Conservation (phyloP, 2,888 invertebrate species). For the Lithosia quadra region DNA sequence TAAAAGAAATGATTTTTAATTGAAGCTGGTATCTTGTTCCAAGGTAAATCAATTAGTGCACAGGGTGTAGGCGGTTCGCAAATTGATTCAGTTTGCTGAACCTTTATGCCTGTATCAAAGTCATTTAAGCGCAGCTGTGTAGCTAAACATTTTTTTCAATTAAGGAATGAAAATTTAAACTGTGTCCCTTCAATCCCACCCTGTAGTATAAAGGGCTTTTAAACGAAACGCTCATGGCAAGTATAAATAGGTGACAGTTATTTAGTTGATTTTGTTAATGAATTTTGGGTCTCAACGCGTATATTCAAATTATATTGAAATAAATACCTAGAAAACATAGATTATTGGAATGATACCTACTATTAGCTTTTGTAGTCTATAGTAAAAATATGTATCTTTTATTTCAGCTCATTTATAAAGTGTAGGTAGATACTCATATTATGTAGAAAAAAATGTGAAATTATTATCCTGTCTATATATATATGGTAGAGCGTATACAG, state of each 20-base stretch:
- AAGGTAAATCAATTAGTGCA: slow-evolving; percentile 84
- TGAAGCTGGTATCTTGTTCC: slow-evolving; percentile 74
- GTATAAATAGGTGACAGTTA: slow-evolving; percentile 19
- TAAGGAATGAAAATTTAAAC: slow-evolving; percentile 42
- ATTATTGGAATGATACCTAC: too few relatives aligned
- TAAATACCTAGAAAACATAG: neutral
- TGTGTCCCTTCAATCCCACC: slow-evolving; percentile 21
- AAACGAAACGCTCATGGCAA: slow-evolving; percentile 28
- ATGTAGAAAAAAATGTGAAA: too few relatives aligned
- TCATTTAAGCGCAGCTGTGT: slow-evolving; percentile 43
- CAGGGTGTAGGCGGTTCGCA: slow-evolving; percentile 64
- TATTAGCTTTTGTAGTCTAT: neutral
- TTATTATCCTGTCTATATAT: too few relatives aligned
- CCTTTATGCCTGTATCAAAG: slow-evolving; percentile 53
- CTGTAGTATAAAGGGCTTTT: slow-evolving; percentile 23
- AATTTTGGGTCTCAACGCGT: slow-evolving; percentile 17
- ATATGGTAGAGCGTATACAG: too few relatives aligned
- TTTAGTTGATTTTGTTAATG: slow-evolving; percentile 33
- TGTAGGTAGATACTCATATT: too few relatives aligned
- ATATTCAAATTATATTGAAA: slow-evolving; percentile 21
- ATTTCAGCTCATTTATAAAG: neutral
- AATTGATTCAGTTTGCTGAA: slow-evolving; percentile 70
- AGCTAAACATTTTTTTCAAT: slow-evolving; percentile 48
- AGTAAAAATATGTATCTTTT: neutral
- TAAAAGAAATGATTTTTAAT: slow-evolving; percentile 77